phyloP scores from a whole-genome alignment of 2,797 vertebrate species.

The Cossypha polioptera region DNA sequence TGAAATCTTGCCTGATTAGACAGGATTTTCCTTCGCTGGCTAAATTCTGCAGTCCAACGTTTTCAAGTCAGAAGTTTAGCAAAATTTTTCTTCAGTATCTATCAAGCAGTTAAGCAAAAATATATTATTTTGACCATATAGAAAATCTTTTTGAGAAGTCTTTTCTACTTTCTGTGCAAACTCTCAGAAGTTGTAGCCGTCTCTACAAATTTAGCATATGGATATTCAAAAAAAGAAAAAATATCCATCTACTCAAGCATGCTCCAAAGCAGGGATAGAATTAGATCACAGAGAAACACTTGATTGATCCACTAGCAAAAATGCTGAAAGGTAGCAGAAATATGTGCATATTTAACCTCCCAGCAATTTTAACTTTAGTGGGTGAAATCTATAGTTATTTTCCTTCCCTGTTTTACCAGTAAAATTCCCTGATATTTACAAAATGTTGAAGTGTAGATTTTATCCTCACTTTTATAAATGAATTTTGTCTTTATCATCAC shows the following conservation, averaged over 20 bases:
- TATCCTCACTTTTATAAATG: neutral
- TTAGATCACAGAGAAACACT: neutral
- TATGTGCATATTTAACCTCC: neutral
- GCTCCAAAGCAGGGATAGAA: neutral
- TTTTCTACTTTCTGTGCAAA: neutral
- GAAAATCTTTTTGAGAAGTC: neutral
- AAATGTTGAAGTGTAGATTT: neutral
- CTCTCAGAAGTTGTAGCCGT: neutral
- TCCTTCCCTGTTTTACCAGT: neutral
- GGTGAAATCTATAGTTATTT: neutral
- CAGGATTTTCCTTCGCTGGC: neutral
- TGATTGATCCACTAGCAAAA: slow-evolving; percentile 36
- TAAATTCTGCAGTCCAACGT: neutral
- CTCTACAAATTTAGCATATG: neutral
- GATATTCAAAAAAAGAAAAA: neutral
- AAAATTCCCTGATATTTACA: neutral
- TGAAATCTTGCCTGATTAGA: slow-evolving; percentile 9
- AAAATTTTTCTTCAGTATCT: neutral
- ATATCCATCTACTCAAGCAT: neutral
- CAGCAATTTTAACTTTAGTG: neutral
- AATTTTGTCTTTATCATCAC: neutral
- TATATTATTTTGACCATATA: neutral
- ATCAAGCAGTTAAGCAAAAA: neutral
- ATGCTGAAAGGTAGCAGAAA: slow-evolving; percentile 18
- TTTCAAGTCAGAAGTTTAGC: neutral